These are phyloP conservation scores for Seriola aureovittata DNA, from an alignment of 2,113 vertebrate genomes.

Conservation along the genomic window DNA sequence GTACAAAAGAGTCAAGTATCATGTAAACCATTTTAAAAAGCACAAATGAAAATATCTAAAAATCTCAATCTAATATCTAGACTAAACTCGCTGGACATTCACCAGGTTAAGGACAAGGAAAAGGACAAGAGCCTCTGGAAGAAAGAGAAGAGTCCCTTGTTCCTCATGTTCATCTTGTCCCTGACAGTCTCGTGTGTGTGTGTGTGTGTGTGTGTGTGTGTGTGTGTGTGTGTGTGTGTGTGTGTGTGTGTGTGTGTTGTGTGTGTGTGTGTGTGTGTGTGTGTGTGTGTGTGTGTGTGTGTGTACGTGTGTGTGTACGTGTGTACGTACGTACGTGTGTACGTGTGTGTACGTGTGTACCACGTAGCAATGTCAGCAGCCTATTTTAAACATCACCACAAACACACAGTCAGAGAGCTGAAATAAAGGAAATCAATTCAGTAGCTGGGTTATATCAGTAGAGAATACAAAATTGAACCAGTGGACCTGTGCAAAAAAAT, in stretches of 20 bases:
- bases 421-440: conserved; percentile 24
- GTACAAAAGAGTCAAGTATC: too few relatives aligned
- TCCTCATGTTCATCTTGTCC: conserved; percentile 29
- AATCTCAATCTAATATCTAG: too few relatives aligned
- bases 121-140: conserved; percentile 13
- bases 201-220: too few relatives aligned
- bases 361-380: neutral
- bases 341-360: too few relatives aligned
- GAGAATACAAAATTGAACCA: neutral
- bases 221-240: too few relatives aligned
- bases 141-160: conserved; percentile 26
- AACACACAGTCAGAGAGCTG: neutral
- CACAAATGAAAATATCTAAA: too few relatives aligned
- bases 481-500: neutral
- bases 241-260: too few relatives aligned
- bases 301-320: neutral
- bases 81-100: too few relatives aligned
- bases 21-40: too few relatives aligned
- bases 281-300: too few relatives aligned
- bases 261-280: too few relatives aligned
- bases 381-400: neutral
- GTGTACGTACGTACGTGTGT: neutral
- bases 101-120: too few relatives aligned
- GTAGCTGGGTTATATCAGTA: neutral
- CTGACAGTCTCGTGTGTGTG: conserved; percentile 22